Evolutionary conservation across 2,888 invertebrate genomes (phyloP).

Genomic region (Oscheius sp.): DNA sequence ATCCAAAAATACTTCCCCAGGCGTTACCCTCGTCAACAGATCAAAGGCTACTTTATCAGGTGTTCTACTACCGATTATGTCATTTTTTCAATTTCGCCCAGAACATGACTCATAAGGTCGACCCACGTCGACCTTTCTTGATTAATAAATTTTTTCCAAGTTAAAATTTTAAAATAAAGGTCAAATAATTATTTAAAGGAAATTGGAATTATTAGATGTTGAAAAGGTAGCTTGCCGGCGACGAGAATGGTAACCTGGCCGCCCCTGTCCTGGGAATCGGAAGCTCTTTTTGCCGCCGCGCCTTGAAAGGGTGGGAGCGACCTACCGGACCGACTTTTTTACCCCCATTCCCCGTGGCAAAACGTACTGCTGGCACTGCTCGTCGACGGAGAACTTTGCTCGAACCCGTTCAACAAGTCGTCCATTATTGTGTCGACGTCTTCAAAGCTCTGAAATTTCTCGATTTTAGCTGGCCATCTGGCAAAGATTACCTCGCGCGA

Average conservation of each 20-base stretch:
- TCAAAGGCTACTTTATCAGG: no score
- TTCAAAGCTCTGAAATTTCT: conserved; percentile 25
- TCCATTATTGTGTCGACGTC: conserved; percentile 38
- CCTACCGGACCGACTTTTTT: conserved; percentile 8
- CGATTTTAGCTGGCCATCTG: neutral
- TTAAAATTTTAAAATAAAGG: no score
- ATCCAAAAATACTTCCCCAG: no score
- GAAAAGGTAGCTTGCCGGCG: neutral
- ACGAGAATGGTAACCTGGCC: neutral
- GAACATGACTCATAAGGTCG: no score
- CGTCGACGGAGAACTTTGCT: conserved; percentile 30
- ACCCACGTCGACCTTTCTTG: no score
- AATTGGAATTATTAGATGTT: neutral
- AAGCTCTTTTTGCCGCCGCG: conserved; percentile 20
- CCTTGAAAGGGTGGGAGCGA: conserved; percentile 6
- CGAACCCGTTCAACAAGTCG: conserved; percentile 32
- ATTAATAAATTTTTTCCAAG: neutral
- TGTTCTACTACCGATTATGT: no score
- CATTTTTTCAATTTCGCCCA: no score
- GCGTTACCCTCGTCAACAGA: no score
- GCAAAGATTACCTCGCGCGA: conserved; percentile 7
- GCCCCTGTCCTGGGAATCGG: conserved; percentile 16
- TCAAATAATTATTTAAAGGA: neutral
- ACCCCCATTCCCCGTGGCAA: neutral
- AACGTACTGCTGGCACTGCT: conserved; percentile 23